These are phyloP conservation scores for Apotomis betuletana DNA, from an alignment of 2,888 invertebrate species.

Conservation along the genomic window DNA sequence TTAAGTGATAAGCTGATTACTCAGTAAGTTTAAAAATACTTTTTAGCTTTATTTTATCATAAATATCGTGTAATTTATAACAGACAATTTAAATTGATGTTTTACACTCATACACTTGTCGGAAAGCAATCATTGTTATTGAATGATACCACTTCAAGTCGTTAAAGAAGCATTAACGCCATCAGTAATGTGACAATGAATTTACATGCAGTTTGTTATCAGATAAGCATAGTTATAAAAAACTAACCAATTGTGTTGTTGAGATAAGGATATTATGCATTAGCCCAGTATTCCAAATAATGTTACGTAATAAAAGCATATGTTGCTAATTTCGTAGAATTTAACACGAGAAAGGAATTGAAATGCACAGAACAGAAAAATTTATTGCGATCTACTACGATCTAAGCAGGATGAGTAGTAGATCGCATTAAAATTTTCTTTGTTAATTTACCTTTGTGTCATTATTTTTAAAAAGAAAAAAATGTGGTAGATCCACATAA, in stretches of 20 bases:
- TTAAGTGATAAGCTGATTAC: too few relatives aligned
- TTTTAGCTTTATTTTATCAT: not conserved
- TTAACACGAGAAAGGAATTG: too few relatives aligned
- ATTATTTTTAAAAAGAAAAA: too few relatives aligned
- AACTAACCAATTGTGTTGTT: not conserved
- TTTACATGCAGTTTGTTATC: slow-evolving; percentile 7
- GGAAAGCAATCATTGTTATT: not conserved
- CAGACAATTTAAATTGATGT: not conserved
- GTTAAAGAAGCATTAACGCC: slow-evolving; percentile 21
- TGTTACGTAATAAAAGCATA: not conserved
- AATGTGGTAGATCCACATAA: too few relatives aligned
- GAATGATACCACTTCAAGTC: slow-evolving; percentile 18
- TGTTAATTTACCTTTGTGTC: too few relatives aligned
- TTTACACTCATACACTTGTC: not conserved
- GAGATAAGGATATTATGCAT: not conserved
- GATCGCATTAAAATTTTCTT: too few relatives aligned
- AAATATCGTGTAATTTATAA: not conserved
- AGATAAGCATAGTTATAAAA: not conserved
- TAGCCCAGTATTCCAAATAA: not conserved
- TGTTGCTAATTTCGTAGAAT: too few relatives aligned
- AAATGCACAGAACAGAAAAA: too few relatives aligned
- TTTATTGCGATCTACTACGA: too few relatives aligned
- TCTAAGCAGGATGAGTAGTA: too few relatives aligned
- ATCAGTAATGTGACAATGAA: slow-evolving; percentile 2
- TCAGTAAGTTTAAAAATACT: too few relatives aligned